Percentiles rank a stretch among this genome's conserved stretches.
Conservation (phyloP, 2,797 vertebrate genomes). For the Poeciliopsis paucimaculata region DNA sequence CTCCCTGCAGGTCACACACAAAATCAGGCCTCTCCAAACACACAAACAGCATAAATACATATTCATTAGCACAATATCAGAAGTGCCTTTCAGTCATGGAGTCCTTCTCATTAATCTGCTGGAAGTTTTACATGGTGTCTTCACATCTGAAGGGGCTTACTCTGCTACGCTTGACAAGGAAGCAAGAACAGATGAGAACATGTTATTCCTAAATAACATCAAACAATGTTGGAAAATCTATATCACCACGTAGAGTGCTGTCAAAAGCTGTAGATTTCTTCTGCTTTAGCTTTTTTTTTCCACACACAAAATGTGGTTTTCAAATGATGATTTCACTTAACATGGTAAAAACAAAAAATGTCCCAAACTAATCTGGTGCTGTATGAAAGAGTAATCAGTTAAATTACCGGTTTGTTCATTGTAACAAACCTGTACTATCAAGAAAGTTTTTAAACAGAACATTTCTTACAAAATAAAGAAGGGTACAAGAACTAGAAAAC, state of each 20-base stretch:
- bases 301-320: background rate
- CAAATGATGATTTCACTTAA: background rate
- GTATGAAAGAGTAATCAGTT: too few relatives aligned
- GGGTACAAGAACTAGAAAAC: background rate
- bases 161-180: background rate
- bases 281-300: background rate
- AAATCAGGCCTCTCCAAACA: slow-evolving; percentile 15
- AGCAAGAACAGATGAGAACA: background rate
- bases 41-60: slow-evolving; percentile 25
- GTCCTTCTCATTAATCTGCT: background rate
- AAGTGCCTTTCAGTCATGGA: background rate
- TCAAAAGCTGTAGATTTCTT: background rate
- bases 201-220: background rate
- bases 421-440: background rate
- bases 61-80: slow-evolving; percentile 30
- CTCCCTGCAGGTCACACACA: slow-evolving; percentile 30
- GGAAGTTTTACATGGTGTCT: slow-evolving; percentile 1
- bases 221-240: background rate
- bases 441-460: background rate
- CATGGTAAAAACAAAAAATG: background rate
- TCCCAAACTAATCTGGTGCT: too few relatives aligned
- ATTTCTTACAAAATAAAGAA: background rate
- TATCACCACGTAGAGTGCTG: background rate
- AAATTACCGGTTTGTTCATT: background rate
- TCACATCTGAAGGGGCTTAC: background rate